Evolutionary conservation across 2,113 vertebrate species (phyloP).

Genomic region (Hydrolagus affinis): DNA sequence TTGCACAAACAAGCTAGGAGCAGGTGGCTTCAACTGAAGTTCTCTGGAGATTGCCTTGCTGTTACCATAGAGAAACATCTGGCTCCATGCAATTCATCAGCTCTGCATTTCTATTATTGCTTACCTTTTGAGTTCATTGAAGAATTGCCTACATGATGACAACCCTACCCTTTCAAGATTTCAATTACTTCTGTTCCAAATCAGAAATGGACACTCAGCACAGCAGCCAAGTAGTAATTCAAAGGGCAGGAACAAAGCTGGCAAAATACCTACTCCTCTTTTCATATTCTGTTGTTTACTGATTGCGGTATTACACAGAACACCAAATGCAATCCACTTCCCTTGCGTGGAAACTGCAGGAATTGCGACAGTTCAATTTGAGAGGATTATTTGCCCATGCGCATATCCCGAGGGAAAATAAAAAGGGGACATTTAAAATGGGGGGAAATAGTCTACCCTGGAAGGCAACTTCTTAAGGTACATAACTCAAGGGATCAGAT

Average conservation of each 20-base stretch:
- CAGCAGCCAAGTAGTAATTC: neutral
- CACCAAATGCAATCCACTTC: too few species aligned
- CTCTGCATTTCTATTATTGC: neutral
- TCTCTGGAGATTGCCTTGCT: neutral
- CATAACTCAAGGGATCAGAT: too few species aligned
- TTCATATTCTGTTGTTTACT: too few species aligned
- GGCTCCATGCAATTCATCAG: neutral
- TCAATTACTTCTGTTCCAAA: neutral
- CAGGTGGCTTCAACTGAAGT: neutral
- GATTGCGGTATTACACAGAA: too few species aligned
- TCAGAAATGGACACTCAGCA: neutral
- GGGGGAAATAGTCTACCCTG: too few species aligned
- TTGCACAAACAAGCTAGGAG: neutral
- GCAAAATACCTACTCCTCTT: too few species aligned
- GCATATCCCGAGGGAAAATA: too few species aligned
- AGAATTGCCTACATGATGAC: neutral
- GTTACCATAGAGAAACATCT: neutral
- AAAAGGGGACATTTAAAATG: too few species aligned
- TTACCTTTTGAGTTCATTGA: neutral
- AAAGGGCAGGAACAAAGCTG: neutral
- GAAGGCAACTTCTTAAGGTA: too few species aligned
- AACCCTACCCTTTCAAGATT: neutral
- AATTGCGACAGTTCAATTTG: too few species aligned
- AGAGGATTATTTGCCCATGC: too few species aligned
- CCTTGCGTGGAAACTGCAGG: too few species aligned